These are phyloP conservation scores for Elachura formosa DNA, from an alignment of 2,113 vertebrate species.

Conservation along the genomic window DNA sequence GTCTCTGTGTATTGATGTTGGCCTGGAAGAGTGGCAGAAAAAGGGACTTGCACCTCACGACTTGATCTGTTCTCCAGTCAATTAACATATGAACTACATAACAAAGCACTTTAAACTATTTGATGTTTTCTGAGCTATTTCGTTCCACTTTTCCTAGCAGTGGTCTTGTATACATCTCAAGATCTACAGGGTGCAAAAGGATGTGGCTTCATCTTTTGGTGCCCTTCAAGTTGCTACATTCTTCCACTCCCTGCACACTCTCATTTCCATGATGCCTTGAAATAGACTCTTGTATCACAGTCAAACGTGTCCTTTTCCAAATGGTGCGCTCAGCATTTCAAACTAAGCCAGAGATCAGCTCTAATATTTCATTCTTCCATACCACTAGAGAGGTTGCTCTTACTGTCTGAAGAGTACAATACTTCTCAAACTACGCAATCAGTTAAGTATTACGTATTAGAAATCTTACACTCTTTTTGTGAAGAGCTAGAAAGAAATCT, in stretches of 20 bases:
- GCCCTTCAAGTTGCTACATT: neutral
- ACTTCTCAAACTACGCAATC: constrained; percentile 55
- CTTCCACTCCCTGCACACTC: neutral
- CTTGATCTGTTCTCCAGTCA: neutral
- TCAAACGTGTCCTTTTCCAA: neutral
- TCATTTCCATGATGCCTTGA: neutral
- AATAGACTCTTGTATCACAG: neutral
- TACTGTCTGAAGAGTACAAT: constrained; percentile 37
- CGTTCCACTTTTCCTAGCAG: neutral
- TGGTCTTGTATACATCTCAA: neutral
- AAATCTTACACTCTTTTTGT: neutral
- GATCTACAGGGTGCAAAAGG: neutral
- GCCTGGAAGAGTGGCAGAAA: neutral
- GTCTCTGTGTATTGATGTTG: neutral
- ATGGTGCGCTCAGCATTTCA: neutral
- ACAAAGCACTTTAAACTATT: neutral
- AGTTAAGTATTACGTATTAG: constrained; percentile 28
- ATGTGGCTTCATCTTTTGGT: neutral
- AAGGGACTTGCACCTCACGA: neutral
- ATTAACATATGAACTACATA: neutral
- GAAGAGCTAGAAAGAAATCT: constrained; percentile 43
- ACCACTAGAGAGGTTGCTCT: constrained; percentile 13
- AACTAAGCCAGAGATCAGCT: constrained; percentile 11
- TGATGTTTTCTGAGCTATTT: neutral
- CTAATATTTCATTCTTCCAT: constrained; percentile 21